Conservation (phyloP, 2,888 invertebrate genomes). For the Macaria liturata region DNA sequence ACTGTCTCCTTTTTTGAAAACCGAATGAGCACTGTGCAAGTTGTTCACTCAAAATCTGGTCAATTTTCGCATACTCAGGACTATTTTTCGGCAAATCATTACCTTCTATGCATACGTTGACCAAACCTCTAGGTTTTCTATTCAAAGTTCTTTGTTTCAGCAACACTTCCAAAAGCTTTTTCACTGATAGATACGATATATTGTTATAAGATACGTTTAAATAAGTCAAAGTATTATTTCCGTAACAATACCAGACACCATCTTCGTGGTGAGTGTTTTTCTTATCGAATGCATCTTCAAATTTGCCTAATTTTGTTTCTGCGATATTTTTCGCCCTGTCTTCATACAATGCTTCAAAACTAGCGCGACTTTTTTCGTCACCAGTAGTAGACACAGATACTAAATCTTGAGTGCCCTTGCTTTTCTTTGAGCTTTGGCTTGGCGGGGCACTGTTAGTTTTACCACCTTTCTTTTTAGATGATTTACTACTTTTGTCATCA, state of each 20-base stretch:
- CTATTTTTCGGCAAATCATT: conserved; percentile 54
- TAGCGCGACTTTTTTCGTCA: background rate
- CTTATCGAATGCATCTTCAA: background rate
- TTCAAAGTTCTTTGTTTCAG: background rate
- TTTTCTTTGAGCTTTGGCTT: background rate
- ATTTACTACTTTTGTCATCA: background rate
- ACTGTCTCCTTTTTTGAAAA: too few species aligned
- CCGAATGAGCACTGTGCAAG: too few species aligned
- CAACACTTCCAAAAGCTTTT: background rate
- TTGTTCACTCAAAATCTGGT: conserved; percentile 29
- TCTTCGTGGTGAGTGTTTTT: background rate
- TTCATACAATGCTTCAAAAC: background rate
- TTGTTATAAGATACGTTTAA: background rate
- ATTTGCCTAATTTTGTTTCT: background rate
- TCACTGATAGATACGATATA: background rate
- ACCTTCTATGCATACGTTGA: conserved; percentile 57
- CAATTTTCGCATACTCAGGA: conserved; percentile 46
- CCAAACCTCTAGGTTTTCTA: conserved; percentile 42
- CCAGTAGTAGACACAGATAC: background rate
- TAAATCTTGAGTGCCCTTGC: background rate
- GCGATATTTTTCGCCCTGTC: background rate
- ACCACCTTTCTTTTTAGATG: background rate
- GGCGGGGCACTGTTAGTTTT: background rate
- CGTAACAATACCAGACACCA: background rate
- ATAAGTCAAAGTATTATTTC: background rate